phyloP scores from a whole-genome alignment of 1,140 invertebrate species.

The Heterodera carotae region DNA sequence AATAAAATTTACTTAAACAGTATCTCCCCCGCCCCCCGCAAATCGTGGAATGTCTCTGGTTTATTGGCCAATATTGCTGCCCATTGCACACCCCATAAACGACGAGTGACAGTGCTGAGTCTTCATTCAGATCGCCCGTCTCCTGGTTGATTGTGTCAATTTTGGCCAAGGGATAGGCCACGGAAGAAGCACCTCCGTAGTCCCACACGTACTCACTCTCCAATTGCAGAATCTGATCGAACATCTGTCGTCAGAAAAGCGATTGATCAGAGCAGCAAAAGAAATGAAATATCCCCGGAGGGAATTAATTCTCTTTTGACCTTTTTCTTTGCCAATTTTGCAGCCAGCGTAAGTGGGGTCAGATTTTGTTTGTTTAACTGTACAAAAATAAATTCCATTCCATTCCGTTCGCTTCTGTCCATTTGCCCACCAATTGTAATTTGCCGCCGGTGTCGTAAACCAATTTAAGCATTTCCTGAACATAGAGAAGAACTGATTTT shows the following conservation, averaged over 20 bases:
- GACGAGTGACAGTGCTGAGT: conserved; percentile 93
- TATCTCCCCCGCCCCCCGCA: too few relatives aligned
- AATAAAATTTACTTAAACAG: too few relatives aligned
- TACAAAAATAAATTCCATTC: neutral
- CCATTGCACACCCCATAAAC: conserved; percentile 82
- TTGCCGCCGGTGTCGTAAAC: conserved; percentile 86
- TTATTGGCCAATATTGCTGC: neutral
- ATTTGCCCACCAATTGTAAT: conserved; percentile 72
- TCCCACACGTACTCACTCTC: conserved; percentile 68
- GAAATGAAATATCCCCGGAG: neutral
- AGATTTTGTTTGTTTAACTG: conserved; percentile 78
- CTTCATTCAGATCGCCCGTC: conserved; percentile 86
- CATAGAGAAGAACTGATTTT: conserved; percentile 34
- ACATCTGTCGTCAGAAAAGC: conserved; percentile 71
- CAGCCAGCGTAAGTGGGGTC: conserved; percentile 88
- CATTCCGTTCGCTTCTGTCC: neutral
- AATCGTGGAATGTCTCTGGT: neutral
- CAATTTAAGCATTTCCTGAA: conserved; percentile 91
- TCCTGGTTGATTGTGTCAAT: conserved; percentile 91
- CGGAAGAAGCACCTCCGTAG: conserved; percentile 72
- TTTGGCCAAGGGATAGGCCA: conserved; percentile 90
- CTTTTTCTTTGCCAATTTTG: conserved; percentile 81
- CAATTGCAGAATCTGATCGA: conserved; percentile 71
- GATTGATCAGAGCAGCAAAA: conserved; percentile 20
- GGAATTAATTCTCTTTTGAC: too few relatives aligned